Evolutionary conservation across 2,113 vertebrate genomes (phyloP).

Genomic region (Chlorocebus sabaeus): DNA sequence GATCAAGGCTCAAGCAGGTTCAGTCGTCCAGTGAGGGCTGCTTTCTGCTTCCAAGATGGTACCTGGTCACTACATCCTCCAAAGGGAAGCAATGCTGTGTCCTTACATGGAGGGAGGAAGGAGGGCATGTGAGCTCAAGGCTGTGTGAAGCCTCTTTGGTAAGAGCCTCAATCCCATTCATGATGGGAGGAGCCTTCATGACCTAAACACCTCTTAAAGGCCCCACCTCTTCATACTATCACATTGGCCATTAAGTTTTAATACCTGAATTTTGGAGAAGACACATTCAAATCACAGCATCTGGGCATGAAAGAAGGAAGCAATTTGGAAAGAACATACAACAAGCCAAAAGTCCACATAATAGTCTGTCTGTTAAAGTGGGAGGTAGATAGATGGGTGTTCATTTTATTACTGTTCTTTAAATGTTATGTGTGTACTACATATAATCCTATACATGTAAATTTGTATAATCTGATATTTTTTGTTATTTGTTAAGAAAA

Average conservation of each 20-base stretch:
- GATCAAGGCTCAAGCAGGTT: background rate
- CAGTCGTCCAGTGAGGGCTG: background rate
- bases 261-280: background rate
- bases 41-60: background rate
- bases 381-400: background rate
- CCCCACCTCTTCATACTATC: background rate
- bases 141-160: background rate
- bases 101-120: background rate
- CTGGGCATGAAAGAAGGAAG: background rate
- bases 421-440: background rate
- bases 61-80: background rate
- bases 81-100: background rate
- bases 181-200: background rate
- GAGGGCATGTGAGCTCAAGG: background rate
- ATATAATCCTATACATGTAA: background rate
- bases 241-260: background rate
- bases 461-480: background rate
- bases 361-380: background rate
- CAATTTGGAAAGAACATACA: background rate
- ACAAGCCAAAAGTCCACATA: background rate
- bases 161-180: background rate
- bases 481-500: background rate
- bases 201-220: background rate
- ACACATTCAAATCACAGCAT: background rate
- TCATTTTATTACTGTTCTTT: background rate